Evolutionary conservation across 92 coral and sea anemone genomes (phyloP).

Genomic region (Nematostella vectensis): DNA sequence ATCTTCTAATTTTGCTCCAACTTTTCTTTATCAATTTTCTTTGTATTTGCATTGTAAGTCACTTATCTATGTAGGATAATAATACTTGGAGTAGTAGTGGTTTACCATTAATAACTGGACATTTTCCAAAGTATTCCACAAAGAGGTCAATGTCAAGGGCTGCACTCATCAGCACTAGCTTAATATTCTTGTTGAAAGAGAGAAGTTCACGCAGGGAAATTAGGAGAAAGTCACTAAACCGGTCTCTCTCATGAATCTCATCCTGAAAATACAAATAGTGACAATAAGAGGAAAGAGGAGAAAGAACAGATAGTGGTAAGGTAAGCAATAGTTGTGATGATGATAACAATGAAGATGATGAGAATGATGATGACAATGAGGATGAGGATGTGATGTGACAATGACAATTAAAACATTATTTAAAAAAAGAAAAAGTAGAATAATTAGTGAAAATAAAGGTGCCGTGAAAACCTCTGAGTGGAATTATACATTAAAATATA

Average conservation of each 20-base stretch:
- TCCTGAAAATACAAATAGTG: slow-evolving; percentile 37
- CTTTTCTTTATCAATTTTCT: no score
- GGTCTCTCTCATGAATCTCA: slow-evolving; percentile 94
- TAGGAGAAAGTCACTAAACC: slow-evolving; percentile 89
- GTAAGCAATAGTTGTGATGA: slow-evolving; percentile 1
- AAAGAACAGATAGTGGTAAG: slow-evolving; percentile 1
- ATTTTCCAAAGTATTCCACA: slow-evolving; percentile 82
- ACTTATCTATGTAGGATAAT: no score
- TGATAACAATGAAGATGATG: background rate
- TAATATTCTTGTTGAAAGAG: slow-evolving; percentile 64
- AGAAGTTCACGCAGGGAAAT: slow-evolving; percentile 84
- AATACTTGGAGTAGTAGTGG: background rate
- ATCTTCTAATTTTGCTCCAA: no score
- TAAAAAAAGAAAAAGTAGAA: no score
- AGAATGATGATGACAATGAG: background rate
- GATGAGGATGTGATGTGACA: no score
- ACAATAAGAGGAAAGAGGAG: background rate
- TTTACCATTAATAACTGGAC: slow-evolving; percentile 91
- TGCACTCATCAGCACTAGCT: slow-evolving; percentile 92
- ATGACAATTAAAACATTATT: no score
- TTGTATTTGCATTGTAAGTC: no score
- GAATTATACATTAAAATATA: no score
- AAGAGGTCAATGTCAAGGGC: slow-evolving; percentile 86
- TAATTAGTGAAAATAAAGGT: no score
- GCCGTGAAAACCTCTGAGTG: no score